Percentiles rank a stretch among this genome's conserved stretches.
phyloP scores from a whole-genome alignment of 2,797 vertebrate species.

The Sparus aurata region DNA sequence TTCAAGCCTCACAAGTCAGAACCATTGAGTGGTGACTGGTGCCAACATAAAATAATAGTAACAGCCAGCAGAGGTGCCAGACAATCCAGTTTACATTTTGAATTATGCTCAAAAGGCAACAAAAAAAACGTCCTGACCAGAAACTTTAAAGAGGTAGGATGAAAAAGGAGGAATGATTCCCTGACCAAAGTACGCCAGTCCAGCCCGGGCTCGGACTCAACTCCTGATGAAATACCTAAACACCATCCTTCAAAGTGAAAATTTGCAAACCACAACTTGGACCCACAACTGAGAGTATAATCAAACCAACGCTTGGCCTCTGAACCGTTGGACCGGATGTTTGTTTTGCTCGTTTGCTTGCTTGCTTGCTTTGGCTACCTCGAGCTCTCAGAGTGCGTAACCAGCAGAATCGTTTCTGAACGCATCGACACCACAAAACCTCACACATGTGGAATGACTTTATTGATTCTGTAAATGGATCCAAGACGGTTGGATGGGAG shows the following conservation, averaged over 20 bases:
- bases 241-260: constrained; percentile 29
- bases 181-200: neutral
- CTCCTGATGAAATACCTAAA: constrained; percentile 49
- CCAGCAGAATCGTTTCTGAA: constrained; percentile 12
- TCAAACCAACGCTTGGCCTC: constrained; percentile 26
- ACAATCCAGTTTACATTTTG: neutral
- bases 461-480: constrained; percentile 49
- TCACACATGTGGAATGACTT: constrained; percentile 16
- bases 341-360: constrained; percentile 21
- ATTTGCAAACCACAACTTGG: constrained; percentile 43
- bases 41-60: neutral
- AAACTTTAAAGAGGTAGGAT: constrained; percentile 6
- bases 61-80: constrained; percentile 12
- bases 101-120: constrained; percentile 1
- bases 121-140: neutral
- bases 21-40: neutral
- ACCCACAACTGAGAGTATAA: constrained; percentile 37
- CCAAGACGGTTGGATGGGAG: constrained; percentile 1
- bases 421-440: constrained; percentile 2
- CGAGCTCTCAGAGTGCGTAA: neutral
- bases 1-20: constrained; percentile 14
- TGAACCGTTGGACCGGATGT: constrained; percentile 13
- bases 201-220: constrained; percentile 12
- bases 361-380: neutral
- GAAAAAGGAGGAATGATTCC: constrained; percentile 29